Conservation (phyloP, 92 coral and sea anemone species). For the Porites divaricata region DNA sequence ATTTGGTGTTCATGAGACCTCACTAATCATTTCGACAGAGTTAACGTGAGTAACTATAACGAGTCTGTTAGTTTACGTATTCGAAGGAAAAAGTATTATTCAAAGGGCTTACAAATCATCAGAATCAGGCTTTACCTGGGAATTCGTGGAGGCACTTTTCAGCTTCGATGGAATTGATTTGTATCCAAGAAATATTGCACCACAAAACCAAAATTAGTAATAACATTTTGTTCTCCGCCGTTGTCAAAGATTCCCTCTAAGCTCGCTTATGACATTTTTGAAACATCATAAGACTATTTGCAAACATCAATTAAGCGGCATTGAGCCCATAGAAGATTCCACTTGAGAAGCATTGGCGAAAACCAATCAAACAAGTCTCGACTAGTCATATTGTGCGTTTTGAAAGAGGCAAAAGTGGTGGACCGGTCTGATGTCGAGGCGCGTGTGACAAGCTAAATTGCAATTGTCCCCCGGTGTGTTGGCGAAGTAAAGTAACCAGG, state of each 20-base stretch:
- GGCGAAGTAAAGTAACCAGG: background rate
- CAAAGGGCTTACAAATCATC: background rate
- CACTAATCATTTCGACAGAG: too few species aligned
- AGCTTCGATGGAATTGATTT: background rate
- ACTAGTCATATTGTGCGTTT: background rate
- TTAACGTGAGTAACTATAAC: too few species aligned
- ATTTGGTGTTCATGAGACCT: too few species aligned
- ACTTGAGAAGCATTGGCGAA: slow-evolving; percentile 8
- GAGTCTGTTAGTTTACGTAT: background rate
- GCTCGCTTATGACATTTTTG: background rate
- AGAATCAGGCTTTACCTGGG: slow-evolving; percentile 1
- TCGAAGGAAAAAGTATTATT: background rate
- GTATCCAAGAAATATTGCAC: background rate
- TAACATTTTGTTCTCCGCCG: background rate
- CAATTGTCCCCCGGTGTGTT: background rate
- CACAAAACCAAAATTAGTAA: background rate
- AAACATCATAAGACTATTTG: slow-evolving; percentile 17
- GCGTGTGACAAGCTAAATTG: background rate
- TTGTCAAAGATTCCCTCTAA: background rate
- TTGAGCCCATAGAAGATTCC: background rate
- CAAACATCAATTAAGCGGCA: slow-evolving; percentile 42
- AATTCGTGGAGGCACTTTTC: slow-evolving; percentile 32
- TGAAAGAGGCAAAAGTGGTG: background rate
- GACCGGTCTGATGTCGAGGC: background rate
- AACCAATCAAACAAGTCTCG: background rate